These are phyloP conservation scores for Sphecodes monilicornis DNA, from an alignment of 2,888 invertebrate species.

Conservation along the genomic window DNA sequence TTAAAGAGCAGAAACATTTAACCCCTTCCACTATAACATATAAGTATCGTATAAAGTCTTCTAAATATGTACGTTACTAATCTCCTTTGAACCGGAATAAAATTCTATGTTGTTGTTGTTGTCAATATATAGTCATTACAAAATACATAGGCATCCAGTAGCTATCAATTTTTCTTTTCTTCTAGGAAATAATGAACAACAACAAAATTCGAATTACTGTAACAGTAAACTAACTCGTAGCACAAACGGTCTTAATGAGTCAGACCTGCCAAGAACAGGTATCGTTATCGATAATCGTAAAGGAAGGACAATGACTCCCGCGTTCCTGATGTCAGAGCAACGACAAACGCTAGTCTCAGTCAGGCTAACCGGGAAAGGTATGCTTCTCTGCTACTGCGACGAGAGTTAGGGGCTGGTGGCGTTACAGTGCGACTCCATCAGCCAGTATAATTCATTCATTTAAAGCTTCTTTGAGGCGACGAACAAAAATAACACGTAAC, in stretches of 20 bases:
- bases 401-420: background rate
- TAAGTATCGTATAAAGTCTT: too few relatives aligned
- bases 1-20: background rate
- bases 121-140: too few relatives aligned
- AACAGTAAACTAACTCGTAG: too few relatives aligned
- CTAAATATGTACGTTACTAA: too few relatives aligned
- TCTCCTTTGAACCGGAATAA: too few relatives aligned
- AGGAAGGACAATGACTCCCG: background rate
- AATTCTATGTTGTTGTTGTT: too few relatives aligned
- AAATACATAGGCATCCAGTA: too few relatives aligned
- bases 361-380: background rate
- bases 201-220: too few relatives aligned
- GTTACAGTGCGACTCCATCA: background rate
- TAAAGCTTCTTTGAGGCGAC: background rate
- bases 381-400: background rate
- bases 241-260: slow-evolving; percentile 51
- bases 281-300: slow-evolving; percentile 39
- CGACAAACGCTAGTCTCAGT: background rate
- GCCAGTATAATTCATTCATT: slow-evolving; percentile 23
- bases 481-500: background rate
- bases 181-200: too few relatives aligned
- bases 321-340: background rate
- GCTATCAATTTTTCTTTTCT: too few relatives aligned
- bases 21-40: background rate
- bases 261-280: slow-evolving; percentile 32